These are phyloP conservation scores for Drosophila vallismaia DNA, from an alignment of 2,888 invertebrate genomes.

Conservation along the genomic window DNA sequence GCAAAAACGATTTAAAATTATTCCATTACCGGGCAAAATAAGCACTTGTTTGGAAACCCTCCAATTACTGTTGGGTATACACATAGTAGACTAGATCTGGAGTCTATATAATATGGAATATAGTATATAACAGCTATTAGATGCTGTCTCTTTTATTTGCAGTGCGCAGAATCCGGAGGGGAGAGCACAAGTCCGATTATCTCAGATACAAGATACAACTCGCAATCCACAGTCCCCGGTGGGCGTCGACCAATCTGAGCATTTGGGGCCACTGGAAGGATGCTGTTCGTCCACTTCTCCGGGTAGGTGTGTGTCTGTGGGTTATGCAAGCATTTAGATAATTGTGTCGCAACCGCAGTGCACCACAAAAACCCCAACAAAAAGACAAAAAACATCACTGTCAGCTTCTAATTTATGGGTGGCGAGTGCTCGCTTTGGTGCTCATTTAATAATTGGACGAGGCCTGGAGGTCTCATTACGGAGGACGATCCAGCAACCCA, in stretches of 20 bases:
- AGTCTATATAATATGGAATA: background rate
- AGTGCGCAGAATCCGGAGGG: constrained; percentile 64
- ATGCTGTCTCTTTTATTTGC: constrained; percentile 3
- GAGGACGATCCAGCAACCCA: constrained; percentile 46
- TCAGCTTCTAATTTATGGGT: constrained; percentile 65
- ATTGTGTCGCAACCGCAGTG: constrained; percentile 47
- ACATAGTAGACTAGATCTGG: background rate
- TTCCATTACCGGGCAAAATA: constrained; percentile 48
- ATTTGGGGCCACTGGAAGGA: constrained; percentile 45
- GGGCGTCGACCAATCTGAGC: constrained; percentile 58
- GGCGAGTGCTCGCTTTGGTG: constrained; percentile 80
- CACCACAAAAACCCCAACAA: constrained; percentile 30
- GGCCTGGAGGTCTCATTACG: constrained; percentile 83
- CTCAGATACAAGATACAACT: constrained; percentile 31
- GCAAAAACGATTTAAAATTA: constrained; percentile 24
- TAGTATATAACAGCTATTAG: constrained; percentile 1
- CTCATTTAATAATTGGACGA: constrained; percentile 84
- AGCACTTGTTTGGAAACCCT: constrained; percentile 31
- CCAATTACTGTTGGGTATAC: constrained; percentile 22
- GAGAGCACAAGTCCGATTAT: constrained; percentile 47
- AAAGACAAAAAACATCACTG: constrained; percentile 13
- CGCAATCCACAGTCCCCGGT: constrained; percentile 26
- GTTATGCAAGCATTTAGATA: constrained; percentile 49
- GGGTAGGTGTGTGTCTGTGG: background rate
- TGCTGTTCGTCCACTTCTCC: constrained; percentile 1